Evolutionary conservation across 2,888 invertebrate species (phyloP).

Genomic region (Iselma pallidipennis): DNA sequence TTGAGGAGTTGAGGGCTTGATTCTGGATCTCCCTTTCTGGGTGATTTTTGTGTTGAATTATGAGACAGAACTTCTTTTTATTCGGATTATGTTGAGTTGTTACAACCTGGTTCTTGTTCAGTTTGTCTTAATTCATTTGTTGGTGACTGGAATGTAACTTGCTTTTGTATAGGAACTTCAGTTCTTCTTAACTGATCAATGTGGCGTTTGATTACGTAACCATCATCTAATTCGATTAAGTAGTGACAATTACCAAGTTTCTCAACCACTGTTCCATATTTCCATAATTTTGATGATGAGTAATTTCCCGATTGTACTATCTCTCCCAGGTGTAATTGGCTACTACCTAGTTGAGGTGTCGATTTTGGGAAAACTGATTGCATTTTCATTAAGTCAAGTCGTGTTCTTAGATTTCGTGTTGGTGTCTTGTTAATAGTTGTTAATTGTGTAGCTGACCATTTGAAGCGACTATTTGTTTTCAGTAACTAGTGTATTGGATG

Average conservation of each 20-base stretch:
- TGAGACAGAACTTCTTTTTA: too few species aligned
- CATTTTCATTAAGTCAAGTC: neutral
- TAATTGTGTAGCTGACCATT: conserved; percentile 10
- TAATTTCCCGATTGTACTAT: neutral
- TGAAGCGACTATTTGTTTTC: conserved; percentile 20
- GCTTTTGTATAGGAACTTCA: neutral
- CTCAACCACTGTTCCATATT: conserved; percentile 24
- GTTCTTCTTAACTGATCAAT: neutral
- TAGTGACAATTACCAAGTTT: conserved; percentile 25
- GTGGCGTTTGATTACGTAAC: conserved; percentile 28
- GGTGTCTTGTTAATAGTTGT: neutral
- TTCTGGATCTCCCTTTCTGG: too few species aligned
- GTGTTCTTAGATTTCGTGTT: neutral
- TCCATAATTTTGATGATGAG: conserved; percentile 18
- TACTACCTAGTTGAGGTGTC: neutral
- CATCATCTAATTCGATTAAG: conserved; percentile 26
- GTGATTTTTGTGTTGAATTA: too few species aligned
- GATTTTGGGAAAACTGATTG: neutral
- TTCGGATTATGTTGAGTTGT: too few species aligned
- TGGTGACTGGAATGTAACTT: too few species aligned
- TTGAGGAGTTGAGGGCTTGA: too few species aligned
- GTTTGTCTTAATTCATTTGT: neutral
- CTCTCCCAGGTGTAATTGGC: neutral
- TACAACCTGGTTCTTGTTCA: too few species aligned
- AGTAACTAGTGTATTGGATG: conserved; percentile 24